Percentiles rank a stretch among this genome's conserved stretches.
phyloP scores from a whole-genome alignment of 2,888 invertebrate species.

The Hetaerina titia region DNA sequence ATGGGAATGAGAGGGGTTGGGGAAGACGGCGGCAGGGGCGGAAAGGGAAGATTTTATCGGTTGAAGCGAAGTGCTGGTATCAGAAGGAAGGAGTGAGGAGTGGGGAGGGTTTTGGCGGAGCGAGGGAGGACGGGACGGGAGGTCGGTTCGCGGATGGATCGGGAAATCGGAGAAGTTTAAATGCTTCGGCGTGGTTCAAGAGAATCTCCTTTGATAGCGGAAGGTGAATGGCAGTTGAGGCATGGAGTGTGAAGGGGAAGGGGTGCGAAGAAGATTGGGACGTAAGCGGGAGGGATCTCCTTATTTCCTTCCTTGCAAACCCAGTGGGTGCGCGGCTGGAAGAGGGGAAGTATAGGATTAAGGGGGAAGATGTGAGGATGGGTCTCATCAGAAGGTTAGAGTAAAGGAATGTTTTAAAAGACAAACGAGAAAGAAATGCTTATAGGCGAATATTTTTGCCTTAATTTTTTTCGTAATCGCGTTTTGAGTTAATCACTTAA shows the following conservation, averaged over 20 bases:
- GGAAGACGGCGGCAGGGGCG: background rate
- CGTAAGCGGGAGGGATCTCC: too few relatives aligned
- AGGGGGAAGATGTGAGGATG: slow-evolving; percentile 30
- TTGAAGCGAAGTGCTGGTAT: too few relatives aligned
- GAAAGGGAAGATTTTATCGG: background rate
- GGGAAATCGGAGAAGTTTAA: slow-evolving; percentile 1
- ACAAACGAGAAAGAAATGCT: slow-evolving; percentile 7
- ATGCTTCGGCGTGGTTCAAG: background rate
- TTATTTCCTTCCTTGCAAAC: too few relatives aligned
- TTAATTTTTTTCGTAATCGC: background rate
- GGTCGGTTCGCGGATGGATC: background rate
- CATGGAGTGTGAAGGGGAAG: too few relatives aligned
- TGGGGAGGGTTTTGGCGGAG: background rate
- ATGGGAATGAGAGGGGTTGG: background rate
- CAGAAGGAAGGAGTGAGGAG: background rate
- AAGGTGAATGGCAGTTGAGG: background rate
- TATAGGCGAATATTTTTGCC: background rate
- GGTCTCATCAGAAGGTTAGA: slow-evolving; percentile 36
- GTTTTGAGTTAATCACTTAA: background rate
- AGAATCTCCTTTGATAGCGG: background rate
- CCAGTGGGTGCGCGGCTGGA: background rate
- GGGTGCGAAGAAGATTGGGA: too few relatives aligned
- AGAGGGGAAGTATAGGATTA: slow-evolving; percentile 47
- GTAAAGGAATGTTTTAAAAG: slow-evolving; percentile 40
- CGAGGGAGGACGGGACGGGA: background rate